A percentile compares a stretch with the other conserved stretches of the same genome.
Evolutionary conservation across 2,113 vertebrate genomes (phyloP).

Genomic region (Benthochromis sp.): DNA sequence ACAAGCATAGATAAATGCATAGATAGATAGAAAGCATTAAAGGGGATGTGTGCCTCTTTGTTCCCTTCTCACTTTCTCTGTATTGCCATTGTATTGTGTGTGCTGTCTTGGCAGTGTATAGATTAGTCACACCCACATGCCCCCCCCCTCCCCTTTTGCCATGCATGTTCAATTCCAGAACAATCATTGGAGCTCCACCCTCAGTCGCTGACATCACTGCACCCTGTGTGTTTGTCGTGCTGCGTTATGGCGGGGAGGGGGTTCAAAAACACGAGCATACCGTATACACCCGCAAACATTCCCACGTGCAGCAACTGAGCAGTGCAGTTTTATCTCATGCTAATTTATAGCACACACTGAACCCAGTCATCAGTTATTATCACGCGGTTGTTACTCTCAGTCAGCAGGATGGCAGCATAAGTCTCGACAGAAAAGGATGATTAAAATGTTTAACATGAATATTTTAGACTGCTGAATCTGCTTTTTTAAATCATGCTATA

Average conservation of each 20-base stretch:
- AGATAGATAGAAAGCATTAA: not conserved
- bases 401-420: not conserved
- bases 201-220: not conserved
- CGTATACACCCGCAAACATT: not conserved
- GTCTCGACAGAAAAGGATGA: not conserved
- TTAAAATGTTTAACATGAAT: not conserved
- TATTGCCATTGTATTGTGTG: not conserved
- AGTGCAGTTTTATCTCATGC: not conserved
- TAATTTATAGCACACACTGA: not conserved
- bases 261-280: not conserved
- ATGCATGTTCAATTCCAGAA: not conserved
- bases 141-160: not conserved
- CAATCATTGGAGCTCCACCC: not conserved
- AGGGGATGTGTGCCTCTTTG: not conserved
- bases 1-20: not conserved
- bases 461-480: not conserved
- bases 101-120: conserved; percentile 22
- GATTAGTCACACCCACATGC: conserved; percentile 21
- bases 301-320: not conserved
- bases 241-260: not conserved
- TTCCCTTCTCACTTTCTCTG: not conserved
- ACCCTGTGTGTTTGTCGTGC: not conserved
- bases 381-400: not conserved
- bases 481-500: not conserved
- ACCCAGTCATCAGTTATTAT: not conserved